Evolutionary conservation across 2,888 invertebrate species (phyloP), one percentile per base, ranked within the genome.

Genomic region (Brachynemurus nebulosus): DNA sequence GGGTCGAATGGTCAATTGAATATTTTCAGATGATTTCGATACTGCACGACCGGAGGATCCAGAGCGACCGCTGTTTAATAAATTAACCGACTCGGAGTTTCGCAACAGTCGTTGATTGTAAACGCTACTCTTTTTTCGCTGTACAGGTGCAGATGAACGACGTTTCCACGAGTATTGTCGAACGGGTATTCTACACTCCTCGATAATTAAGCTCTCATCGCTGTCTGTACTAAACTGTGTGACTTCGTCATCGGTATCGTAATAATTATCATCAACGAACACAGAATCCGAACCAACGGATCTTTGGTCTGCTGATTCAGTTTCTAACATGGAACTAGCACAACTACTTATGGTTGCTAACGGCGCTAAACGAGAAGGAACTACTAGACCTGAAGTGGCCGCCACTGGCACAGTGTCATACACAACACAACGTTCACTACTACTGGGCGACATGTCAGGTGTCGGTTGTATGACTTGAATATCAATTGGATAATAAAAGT

Each of bases 201-300:
- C 21, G 35, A 46, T 14, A 48, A 48, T 45, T 45, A 43, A 38
- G 47, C 48, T 27, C 47, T 47, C 34, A 38, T 51, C 51, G 56
- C 84, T 86, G 58, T 86, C 86, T 30, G 86, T 86, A 47, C 85
- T 85, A 59, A 86, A 80, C 55, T 83, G 83, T 56, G 84, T 85
- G 54, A 86, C 16, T 27, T 86, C 86, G 57, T 86, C 85, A 59
- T 88, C 86, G 12, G 88, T 88, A 54, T 86, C 85, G 53, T 77
- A 71, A 51, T 68, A 68, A 25, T 65, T 67, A 55, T 75, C 75
- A 58, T 82, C 81, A 45, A 77, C 71, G 61, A 86, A 88, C 46
- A 88, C 85, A 16, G 86, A 86, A 62, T 88, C 86, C 42, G 83
- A 80, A 36, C 80, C 80, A 12, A 78, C 76, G 48, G 80, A 78